Conservation (phyloP, 35 echinoderm and acorn worm species). For the Acanthaster planci region DNA sequence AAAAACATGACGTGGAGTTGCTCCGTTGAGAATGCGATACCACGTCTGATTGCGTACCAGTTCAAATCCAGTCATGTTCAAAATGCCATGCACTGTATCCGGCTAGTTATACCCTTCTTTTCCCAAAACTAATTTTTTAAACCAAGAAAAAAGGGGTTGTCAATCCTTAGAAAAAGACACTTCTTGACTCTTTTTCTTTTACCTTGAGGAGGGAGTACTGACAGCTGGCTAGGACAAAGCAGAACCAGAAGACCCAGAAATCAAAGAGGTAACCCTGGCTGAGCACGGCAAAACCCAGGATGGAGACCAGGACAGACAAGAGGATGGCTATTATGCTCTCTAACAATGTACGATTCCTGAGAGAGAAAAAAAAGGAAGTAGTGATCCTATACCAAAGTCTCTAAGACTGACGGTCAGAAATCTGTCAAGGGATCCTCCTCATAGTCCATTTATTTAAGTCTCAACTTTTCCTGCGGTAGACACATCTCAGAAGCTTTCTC, state of each 20-base stretch:
- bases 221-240: slow-evolving; percentile 92
- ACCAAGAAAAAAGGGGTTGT: neutral
- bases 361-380: slow-evolving; percentile 17
- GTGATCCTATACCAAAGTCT: too few species aligned
- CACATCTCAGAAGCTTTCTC: too few species aligned
- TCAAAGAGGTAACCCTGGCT: slow-evolving; percentile 80
- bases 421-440: too few species aligned
- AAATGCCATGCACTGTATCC: neutral
- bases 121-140: neutral
- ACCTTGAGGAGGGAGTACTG: slow-evolving; percentile 98
- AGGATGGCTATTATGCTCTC: slow-evolving; percentile 79
- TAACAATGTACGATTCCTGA: slow-evolving; percentile 82
- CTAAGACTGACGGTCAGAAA: too few species aligned
- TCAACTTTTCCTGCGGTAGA: too few species aligned
- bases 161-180: too few species aligned
- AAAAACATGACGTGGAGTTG: too few species aligned
- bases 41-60: too few species aligned
- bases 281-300: slow-evolving; percentile 88
- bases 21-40: too few species aligned
- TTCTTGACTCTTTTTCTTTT: neutral
- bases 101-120: neutral
- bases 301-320: slow-evolving; percentile 89
- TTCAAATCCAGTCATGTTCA: too few species aligned
- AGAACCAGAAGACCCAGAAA: slow-evolving; percentile 99
- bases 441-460: too few species aligned